Evolutionary conservation across 2,797 vertebrate species (phyloP).

Genomic region (Pangasius mekongensis): DNA sequence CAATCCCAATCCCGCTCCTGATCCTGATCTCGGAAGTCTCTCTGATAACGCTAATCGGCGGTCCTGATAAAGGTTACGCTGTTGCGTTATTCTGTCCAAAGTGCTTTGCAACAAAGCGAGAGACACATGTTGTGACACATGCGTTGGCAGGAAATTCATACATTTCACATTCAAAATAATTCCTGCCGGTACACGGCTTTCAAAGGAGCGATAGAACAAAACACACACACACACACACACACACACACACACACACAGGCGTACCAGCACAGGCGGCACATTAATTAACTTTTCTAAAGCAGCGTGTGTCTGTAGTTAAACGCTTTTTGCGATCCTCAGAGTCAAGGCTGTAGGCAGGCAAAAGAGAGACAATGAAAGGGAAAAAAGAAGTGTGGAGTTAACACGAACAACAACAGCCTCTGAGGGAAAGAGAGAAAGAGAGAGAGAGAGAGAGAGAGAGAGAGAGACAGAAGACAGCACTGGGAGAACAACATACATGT

Average conservation of each 20-base stretch:
- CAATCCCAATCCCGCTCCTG: neutral
- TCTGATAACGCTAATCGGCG: conserved; percentile 71
- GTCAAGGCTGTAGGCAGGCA: conserved; percentile 55
- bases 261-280: conserved; percentile 27
- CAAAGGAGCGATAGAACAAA: conserved; percentile 7
- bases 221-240: conserved; percentile 7
- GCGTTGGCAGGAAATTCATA: conserved; percentile 3
- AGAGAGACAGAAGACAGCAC: neutral
- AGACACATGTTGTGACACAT: neutral
- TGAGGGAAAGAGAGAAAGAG: conserved; percentile 6
- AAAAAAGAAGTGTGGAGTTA: conserved; percentile 37
- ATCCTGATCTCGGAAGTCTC: conserved; percentile 47
- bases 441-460: neutral
- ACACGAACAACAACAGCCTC: conserved; percentile 50
- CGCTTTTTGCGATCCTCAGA: conserved; percentile 56
- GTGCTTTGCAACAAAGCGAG: neutral
- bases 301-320: conserved; percentile 58
- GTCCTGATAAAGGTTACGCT: conserved; percentile 24
- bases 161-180: conserved; percentile 7
- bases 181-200: neutral
- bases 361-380: conserved; percentile 28
- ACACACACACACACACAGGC: conserved; percentile 16
- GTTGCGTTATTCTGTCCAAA: neutral
- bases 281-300: conserved; percentile 58
- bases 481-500: neutral